Percentiles rank a stretch among this genome's conserved stretches.
phyloP scores from a whole-genome alignment of 2,797 vertebrate genomes.

The Schizopygopsis pylzovi region DNA sequence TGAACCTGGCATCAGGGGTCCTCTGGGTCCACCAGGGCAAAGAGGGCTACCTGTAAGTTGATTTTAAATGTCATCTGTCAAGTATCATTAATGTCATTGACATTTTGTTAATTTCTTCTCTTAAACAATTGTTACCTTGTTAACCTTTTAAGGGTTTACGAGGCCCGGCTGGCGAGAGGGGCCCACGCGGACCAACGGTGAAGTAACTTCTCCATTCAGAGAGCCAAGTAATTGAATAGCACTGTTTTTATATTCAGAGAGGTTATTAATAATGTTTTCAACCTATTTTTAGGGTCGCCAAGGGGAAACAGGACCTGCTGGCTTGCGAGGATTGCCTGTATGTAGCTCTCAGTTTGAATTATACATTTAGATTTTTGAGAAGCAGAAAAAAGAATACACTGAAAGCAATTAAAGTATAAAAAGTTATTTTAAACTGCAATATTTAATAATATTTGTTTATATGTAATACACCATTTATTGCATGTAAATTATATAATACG shows the following conservation, averaged over 20 bases:
- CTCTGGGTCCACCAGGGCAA: conserved; percentile 72
- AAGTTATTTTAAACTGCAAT: not conserved
- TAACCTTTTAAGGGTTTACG: conserved; percentile 73
- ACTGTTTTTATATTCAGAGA: not conserved
- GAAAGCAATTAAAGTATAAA: not conserved
- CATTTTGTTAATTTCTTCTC: not conserved
- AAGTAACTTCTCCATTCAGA: conserved; percentile 15
- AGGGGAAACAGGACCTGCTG: conserved; percentile 77
- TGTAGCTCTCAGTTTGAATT: conserved; percentile 59
- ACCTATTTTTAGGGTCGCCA: conserved; percentile 72
- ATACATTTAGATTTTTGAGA: not conserved
- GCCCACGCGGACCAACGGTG: conserved; percentile 78
- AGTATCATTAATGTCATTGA: not conserved
- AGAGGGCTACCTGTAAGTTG: conserved; percentile 74
- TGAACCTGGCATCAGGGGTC: conserved; percentile 73
- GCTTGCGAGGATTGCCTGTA: conserved; percentile 75
- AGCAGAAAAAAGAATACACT: not conserved
- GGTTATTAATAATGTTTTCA: conserved; percentile 1
- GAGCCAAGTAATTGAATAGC: not conserved
- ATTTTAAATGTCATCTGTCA: not conserved
- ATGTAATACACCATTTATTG: not conserved
- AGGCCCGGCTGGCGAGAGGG: conserved; percentile 77
- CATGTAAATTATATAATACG: not conserved
- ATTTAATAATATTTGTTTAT: not conserved
- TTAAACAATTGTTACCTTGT: not conserved